phyloP scores from a whole-genome alignment of 2,113 vertebrate genomes.

The Labeo rohita region DNA sequence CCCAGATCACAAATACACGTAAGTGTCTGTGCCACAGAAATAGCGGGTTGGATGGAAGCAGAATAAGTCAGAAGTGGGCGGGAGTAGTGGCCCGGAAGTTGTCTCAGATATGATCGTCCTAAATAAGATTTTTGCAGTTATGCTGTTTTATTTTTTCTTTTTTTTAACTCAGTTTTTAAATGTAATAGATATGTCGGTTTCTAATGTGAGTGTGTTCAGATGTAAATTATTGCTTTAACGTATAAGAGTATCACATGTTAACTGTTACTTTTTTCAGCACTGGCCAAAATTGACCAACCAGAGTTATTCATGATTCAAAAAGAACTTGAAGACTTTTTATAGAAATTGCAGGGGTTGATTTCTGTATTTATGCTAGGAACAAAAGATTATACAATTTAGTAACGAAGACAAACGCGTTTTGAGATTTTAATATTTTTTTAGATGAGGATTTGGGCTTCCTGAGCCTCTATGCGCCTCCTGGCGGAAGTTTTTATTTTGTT shows the following conservation, averaged over 20 bases:
- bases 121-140: background rate
- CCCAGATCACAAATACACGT: constrained; percentile 49
- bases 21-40: constrained; percentile 3
- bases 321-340: background rate
- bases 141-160: too few relatives aligned
- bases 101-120: background rate
- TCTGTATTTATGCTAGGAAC: background rate
- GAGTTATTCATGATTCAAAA: background rate
- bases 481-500: background rate
- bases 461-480: background rate
- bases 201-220: background rate
- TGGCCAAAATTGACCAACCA: background rate
- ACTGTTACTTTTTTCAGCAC: background rate
- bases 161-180: background rate
- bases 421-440: background rate
- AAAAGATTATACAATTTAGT: background rate
- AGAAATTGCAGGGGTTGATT: background rate
- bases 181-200: background rate
- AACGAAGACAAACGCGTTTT: background rate
- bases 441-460: background rate
- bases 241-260: background rate
- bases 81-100: background rate
- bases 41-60: background rate
- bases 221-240: background rate
- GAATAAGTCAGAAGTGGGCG: background rate